phyloP scores from a whole-genome alignment of 2,888 invertebrate species.

The Sturmia bella region DNA sequence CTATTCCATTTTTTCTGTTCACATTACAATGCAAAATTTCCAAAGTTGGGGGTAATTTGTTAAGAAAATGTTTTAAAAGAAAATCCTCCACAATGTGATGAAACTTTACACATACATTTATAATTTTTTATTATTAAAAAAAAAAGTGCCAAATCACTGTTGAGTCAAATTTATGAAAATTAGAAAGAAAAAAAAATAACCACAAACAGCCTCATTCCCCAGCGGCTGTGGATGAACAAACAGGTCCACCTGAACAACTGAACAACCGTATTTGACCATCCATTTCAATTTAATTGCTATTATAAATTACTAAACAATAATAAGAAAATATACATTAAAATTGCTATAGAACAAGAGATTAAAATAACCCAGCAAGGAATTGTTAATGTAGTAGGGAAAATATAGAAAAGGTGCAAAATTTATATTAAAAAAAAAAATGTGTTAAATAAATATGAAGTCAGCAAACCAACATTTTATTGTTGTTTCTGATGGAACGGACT shows the following conservation, averaged over 20 bases:
- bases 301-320: conserved; percentile 68
- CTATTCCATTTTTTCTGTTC: conserved; percentile 6
- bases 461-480: too few relatives aligned
- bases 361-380: conserved; percentile 37
- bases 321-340: conserved; percentile 46
- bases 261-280: conserved; percentile 31
- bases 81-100: not conserved
- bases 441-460: too few relatives aligned
- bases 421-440: conserved; percentile 14
- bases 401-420: conserved; percentile 24
- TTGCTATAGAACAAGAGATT: conserved; percentile 20
- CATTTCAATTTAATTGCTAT: conserved; percentile 67
- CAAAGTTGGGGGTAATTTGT: not conserved
- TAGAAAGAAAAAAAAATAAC: conserved; percentile 66
- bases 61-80: not conserved
- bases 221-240: not conserved
- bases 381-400: not conserved
- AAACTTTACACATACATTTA: conserved; percentile 16
- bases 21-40: not conserved
- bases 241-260: not conserved
- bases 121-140: conserved; percentile 5
- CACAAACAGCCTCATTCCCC: conserved; percentile 22
- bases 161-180: conserved; percentile 70
- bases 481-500: too few relatives aligned
- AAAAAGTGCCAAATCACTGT: conserved; percentile 61